Evolutionary conservation across 2,888 invertebrate genomes (phyloP).

Genomic region (Drosophila maculinotata): DNA sequence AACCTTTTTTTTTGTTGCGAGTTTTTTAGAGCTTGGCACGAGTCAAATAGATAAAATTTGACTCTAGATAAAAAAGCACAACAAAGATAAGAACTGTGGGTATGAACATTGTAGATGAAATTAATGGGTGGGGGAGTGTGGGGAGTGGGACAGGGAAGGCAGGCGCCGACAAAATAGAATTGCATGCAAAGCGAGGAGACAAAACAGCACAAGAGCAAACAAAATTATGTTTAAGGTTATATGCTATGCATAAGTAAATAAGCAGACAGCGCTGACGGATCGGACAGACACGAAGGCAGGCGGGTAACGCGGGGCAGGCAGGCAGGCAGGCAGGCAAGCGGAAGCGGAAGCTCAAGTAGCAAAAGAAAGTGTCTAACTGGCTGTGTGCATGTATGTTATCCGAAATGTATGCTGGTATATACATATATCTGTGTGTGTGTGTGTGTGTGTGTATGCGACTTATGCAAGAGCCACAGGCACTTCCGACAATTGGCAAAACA

Average conservation of each 20-base stretch:
- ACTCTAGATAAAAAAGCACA: conserved; percentile 39
- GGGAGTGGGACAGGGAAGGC: neutral
- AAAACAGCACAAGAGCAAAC: conserved; percentile 71
- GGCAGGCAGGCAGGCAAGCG: conserved; percentile 58
- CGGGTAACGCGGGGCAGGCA: conserved; percentile 59
- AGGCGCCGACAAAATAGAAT: conserved; percentile 42
- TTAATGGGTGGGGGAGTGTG: no score
- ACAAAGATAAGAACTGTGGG: conserved; percentile 29
- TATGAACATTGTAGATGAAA: conserved; percentile 14
- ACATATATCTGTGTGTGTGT: conserved; percentile 9
- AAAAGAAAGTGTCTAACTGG: conserved; percentile 79
- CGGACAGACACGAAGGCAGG: conserved; percentile 38
- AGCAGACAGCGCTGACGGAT: conserved; percentile 56
- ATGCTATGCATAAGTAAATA: conserved; percentile 79
- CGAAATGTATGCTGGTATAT: conserved; percentile 10
- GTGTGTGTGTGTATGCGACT: conserved; percentile 48
- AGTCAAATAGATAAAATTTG: conserved; percentile 63
- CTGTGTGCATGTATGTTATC: conserved; percentile 45
- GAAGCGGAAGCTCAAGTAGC: conserved; percentile 77
- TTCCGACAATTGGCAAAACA: conserved; percentile 80
- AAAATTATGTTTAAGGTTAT: conserved; percentile 80
- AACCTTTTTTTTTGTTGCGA: neutral
- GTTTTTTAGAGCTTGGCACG: conserved; percentile 45
- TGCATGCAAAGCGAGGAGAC: conserved; percentile 59
- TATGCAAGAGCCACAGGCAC: conserved; percentile 70